Percentiles rank a stretch among this genome's conserved stretches.
These are phyloP conservation scores for Corynorhinus townsendii DNA, from an alignment of 2,113 vertebrate genomes.

Conservation along the genomic window DNA sequence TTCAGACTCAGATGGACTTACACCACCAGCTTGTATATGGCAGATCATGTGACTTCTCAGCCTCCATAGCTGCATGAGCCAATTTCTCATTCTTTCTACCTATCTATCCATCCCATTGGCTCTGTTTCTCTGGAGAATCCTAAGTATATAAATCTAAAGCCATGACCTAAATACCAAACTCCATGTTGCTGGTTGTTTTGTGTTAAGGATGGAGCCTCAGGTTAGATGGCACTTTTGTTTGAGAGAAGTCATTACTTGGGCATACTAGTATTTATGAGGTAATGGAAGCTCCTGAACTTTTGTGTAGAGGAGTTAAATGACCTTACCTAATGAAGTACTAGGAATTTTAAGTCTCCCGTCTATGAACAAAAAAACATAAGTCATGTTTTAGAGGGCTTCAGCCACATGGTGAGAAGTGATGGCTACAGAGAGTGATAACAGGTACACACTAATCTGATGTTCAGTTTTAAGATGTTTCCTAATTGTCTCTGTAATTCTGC, in stretches of 20 bases:
- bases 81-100: background rate
- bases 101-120: background rate
- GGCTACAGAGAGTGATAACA: background rate
- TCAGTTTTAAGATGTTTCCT: background rate
- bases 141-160: background rate
- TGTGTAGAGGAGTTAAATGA: background rate
- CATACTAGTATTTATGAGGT: background rate
- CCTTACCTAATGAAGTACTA: background rate
- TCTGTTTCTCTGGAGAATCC: background rate
- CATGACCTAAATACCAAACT: too few relatives aligned
- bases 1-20: background rate
- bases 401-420: background rate
- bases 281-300: background rate
- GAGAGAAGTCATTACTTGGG: background rate
- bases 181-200: too few relatives aligned
- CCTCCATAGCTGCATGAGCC: background rate
- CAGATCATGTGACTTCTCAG: background rate
- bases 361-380: background rate
- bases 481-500: background rate
- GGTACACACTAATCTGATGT: background rate
- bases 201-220: background rate
- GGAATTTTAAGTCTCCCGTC: background rate
- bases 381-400: background rate
- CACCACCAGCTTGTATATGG: background rate
- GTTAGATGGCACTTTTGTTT: background rate